Conservation (phyloP, 2,888 invertebrate species). For the Lathronympha strigana region DNA sequence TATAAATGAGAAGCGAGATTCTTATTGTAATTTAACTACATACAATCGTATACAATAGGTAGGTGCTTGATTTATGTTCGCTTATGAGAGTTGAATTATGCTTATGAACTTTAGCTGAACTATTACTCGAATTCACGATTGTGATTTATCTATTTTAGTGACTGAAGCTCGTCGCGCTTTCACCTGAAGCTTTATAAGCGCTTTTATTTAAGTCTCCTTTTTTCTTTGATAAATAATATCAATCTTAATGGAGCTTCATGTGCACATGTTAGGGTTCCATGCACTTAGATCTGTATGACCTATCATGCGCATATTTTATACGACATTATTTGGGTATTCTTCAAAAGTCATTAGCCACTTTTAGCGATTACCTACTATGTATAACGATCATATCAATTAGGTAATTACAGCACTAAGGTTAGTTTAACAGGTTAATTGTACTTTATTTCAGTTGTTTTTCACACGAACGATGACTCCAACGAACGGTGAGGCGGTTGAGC, state of each 20-base stretch:
- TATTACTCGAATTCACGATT: background rate
- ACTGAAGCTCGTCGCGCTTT: background rate
- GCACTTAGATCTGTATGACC: no score
- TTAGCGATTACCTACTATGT: no score
- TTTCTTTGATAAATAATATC: background rate
- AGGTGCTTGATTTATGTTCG: background rate
- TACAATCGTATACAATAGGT: no score
- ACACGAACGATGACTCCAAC: slow-evolving; percentile 65
- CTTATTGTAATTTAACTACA: slow-evolving; percentile 13
- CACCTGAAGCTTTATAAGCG: slow-evolving; percentile 1
- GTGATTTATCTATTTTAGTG: slow-evolving; percentile 3
- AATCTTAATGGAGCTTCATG: no score
- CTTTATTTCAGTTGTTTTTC: slow-evolving; percentile 44
- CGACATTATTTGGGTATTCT: no score
- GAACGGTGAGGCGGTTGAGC: slow-evolving; percentile 60
- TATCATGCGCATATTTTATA: no score
- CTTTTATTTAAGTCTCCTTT: background rate
- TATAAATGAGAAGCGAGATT: slow-evolving; percentile 1
- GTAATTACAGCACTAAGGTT: background rate
- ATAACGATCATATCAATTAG: no score
- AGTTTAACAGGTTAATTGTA: no score
- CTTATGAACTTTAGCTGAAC: background rate
- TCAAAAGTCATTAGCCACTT: no score
- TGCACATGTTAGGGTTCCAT: no score
- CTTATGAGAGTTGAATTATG: background rate